phyloP scores from a whole-genome alignment of 2,888 invertebrate genomes.

The Netelia inedita region DNA sequence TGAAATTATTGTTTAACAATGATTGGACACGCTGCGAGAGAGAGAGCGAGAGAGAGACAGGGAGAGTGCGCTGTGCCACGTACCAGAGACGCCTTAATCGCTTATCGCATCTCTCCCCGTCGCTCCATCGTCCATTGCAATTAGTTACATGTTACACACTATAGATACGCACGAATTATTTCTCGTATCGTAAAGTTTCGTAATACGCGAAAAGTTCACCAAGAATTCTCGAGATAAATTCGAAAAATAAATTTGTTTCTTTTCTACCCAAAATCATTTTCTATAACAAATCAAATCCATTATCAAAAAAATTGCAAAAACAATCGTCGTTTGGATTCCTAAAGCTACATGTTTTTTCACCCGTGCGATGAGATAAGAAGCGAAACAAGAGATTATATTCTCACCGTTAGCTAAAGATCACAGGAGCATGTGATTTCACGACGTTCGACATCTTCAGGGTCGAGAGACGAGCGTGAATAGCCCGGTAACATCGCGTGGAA shows the following conservation, averaged over 20 bases:
- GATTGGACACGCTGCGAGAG: constrained; percentile 48
- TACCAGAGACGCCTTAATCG: constrained; percentile 49
- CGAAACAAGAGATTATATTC: background rate
- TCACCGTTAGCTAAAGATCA: constrained; percentile 48
- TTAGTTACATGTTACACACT: constrained; percentile 46
- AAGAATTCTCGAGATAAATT: too few relatives aligned
- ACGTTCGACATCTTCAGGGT: constrained; percentile 53
- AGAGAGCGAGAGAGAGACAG: background rate
- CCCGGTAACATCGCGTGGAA: constrained; percentile 28
- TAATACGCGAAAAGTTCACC: too few relatives aligned
- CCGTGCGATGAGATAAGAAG: too few relatives aligned
- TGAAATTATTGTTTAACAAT: constrained; percentile 68
- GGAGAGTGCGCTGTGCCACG: background rate
- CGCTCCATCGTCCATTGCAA: constrained; percentile 65
- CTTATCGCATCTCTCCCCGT: constrained; percentile 57
- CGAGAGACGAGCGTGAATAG: constrained; percentile 40
- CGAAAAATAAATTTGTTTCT: too few relatives aligned
- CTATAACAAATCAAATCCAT: too few relatives aligned
- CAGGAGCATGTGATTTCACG: constrained; percentile 31
- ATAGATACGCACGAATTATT: background rate
- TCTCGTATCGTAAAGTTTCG: too few relatives aligned
- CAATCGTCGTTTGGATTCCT: too few relatives aligned
- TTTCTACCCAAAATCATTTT: too few relatives aligned
- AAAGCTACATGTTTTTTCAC: too few relatives aligned
- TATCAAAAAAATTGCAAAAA: too few relatives aligned